These are phyloP conservation scores for Brachionus calyciflorus DNA, from an alignment of 1,140 invertebrate species.

Conservation along the genomic window DNA sequence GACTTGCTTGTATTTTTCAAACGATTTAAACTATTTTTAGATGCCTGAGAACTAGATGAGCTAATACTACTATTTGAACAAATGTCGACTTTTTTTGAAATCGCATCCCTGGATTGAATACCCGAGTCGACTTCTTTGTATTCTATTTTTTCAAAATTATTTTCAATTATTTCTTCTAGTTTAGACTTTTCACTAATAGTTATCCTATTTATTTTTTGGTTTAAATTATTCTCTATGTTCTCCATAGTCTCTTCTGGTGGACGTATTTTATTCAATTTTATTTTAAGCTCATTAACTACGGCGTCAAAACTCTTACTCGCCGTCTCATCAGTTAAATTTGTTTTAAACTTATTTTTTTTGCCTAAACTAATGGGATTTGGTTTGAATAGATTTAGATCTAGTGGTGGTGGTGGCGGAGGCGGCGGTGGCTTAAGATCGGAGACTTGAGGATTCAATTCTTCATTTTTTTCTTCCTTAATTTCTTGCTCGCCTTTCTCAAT, in stretches of 20 bases:
- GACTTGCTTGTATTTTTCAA: not conserved
- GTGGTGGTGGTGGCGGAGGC: constrained; percentile 26
- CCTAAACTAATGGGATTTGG: not conserved
- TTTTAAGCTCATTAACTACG: constrained; percentile 43
- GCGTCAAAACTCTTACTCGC: constrained; percentile 34
- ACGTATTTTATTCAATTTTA: constrained; percentile 9
- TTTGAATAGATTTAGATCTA: constrained; percentile 20
- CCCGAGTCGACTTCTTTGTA: not conserved
- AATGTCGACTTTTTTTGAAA: not conserved
- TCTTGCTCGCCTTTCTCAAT: not conserved
- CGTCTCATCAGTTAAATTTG: not conserved
- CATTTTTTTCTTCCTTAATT: not conserved
- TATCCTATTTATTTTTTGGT: not conserved
- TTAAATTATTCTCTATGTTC: not conserved
- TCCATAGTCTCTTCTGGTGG: not conserved
- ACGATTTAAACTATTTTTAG: not conserved
- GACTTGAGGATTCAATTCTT: not conserved
- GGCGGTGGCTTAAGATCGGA: not conserved
- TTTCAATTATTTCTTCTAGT: not conserved
- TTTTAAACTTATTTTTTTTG: not conserved
- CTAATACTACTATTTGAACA: constrained; percentile 20
- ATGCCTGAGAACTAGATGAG: not conserved
- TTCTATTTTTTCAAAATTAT: not conserved
- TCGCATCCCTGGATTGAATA: not conserved
- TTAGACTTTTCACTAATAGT: not conserved